Percentiles rank a stretch among this genome's conserved stretches.
Evolutionary conservation across 1,140 invertebrate genomes (phyloP).

Genomic region (Ditylenchus dipsaci): DNA sequence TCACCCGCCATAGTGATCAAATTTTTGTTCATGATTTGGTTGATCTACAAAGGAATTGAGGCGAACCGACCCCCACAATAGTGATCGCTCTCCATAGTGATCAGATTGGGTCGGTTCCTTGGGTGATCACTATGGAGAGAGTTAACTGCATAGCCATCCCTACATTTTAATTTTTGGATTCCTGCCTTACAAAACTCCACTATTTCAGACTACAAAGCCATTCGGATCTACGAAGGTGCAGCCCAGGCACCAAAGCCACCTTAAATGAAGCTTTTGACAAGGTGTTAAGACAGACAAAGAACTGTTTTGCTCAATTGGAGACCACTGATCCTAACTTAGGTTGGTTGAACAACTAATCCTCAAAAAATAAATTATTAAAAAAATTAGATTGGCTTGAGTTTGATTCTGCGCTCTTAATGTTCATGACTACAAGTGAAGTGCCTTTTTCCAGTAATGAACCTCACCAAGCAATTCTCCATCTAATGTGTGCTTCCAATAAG

Average conservation of each 20-base stretch:
- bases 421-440: constrained; percentile 39
- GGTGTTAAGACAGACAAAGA: constrained; percentile 38
- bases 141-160: background rate
- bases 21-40: too few species aligned
- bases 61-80: too few species aligned
- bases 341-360: background rate
- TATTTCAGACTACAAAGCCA: constrained; percentile 45
- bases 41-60: too few species aligned
- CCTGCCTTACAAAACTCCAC: background rate
- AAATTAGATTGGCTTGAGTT: constrained; percentile 36
- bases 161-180: background rate
- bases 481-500: constrained; percentile 44
- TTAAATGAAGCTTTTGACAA: constrained; percentile 45
- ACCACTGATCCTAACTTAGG: constrained; percentile 20
- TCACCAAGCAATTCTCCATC: constrained; percentile 40
- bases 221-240: constrained; percentile 40
- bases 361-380: too few species aligned
- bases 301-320: constrained; percentile 47
- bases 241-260: constrained; percentile 48
- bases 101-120: too few species aligned
- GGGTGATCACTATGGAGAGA: too few species aligned
- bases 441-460: constrained; percentile 15
- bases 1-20: too few species aligned
- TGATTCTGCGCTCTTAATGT: constrained; percentile 39
- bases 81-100: too few species aligned